These are phyloP conservation scores for Ctenicera cuprea DNA, from an alignment of 2,888 invertebrate genomes.

Conservation along the genomic window DNA sequence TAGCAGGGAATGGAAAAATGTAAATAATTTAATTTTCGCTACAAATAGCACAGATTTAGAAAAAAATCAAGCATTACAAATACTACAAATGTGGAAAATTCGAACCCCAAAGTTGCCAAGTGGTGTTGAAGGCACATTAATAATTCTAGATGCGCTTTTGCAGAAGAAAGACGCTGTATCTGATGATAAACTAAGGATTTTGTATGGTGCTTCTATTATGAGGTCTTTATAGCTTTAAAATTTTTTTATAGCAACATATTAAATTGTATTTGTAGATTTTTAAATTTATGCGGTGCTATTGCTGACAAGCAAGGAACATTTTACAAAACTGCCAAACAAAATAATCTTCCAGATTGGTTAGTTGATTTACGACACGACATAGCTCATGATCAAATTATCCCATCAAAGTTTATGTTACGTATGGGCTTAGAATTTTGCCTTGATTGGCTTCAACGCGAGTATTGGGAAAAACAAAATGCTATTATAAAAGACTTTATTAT, in stretches of 20 bases:
- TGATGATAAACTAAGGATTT: slow-evolving; percentile 74
- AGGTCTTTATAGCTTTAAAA: slow-evolving; percentile 73
- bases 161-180: slow-evolving; percentile 68
- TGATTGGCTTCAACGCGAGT: slow-evolving; percentile 81
- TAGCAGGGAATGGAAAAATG: slow-evolving; percentile 75
- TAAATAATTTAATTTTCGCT: slow-evolving; percentile 73
- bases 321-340: slow-evolving; percentile 77
- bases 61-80: slow-evolving; percentile 66
- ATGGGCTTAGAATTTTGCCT: slow-evolving; percentile 79
- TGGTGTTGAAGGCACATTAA: slow-evolving; percentile 78
- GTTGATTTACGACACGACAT: slow-evolving; percentile 86
- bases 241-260: no score
- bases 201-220: slow-evolving; percentile 80
- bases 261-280: slow-evolving; percentile 66
- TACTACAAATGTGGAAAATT: slow-evolving; percentile 77
- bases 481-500: slow-evolving; percentile 73
- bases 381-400: slow-evolving; percentile 83
- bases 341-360: slow-evolving; percentile 87
- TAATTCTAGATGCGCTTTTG: slow-evolving; percentile 75
- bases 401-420: slow-evolving; percentile 78
- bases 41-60: slow-evolving; percentile 63
- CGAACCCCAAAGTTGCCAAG: slow-evolving; percentile 76
- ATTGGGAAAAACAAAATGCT: slow-evolving; percentile 78
- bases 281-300: slow-evolving; percentile 69
- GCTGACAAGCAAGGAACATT: slow-evolving; percentile 68